Base-by-base conservation (phyloP, 2,113 vertebrate genomes). In the Morone saxatilis region DNA sequence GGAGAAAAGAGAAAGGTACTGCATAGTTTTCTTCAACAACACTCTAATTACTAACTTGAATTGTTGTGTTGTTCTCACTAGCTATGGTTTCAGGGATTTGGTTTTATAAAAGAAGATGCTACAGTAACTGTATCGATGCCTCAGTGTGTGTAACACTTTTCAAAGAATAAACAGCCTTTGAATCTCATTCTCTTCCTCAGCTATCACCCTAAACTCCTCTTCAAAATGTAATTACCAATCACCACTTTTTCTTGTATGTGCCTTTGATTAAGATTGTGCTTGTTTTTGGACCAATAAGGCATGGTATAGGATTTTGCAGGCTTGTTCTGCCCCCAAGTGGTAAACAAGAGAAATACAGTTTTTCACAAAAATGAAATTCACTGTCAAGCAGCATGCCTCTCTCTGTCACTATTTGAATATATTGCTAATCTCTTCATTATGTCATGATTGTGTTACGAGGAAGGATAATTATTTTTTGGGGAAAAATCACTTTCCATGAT, bases 251-350 rank as follows among this genome's bases (percentile, higher is more conserved):
- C 9, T 62, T 45, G 25, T 10, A 19, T 53, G 50, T 48, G 20
- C 47, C 6, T 76, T 31, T 22, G 8, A 51, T 3, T 70, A 5
- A 59, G 45, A 36, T 22, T 47, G 10, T 14, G 8, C 36, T 50
- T 50, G 31, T 17, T 56, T 81, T 57, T 80, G 20, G 6, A 16
- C 31, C 8, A 36, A 0, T 12, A 20, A 38, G 17, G 3, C 14
- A 50, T 8, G 8, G 17, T 10, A 9, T 0, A 14, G 14, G 7
- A n/a, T 61, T 82, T 60, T 75, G 14, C 19, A 56, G 78, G 25
- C 22, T 80, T 88, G 12, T 78, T 57, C 76, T 92, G 93, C 90
- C 91, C 71, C 68, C 91, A 75, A 19, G 77, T 90, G 92, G 87
- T 22, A 7, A 59, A 0, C 11, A 65, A 40, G 19, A 54, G 36